Base-by-base conservation (phyloP, 2,888 invertebrate species). In the Dendrolimus houi region DNA sequence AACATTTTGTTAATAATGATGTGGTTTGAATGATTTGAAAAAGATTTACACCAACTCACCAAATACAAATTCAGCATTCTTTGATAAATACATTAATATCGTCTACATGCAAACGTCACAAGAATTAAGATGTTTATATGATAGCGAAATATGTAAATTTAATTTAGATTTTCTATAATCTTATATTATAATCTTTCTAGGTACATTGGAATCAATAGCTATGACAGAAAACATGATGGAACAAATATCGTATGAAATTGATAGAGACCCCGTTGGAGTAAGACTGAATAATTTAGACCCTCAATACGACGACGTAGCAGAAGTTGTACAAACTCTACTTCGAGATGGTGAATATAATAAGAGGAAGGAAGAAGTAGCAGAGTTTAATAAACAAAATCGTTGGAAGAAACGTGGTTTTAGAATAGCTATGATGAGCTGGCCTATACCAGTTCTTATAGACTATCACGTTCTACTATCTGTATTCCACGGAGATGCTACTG, bases 381-480 rank as follows among this genome's bases (percentile, higher is more conserved):
- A 81, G 8, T 95, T 93, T 69, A 96, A 96, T 69, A 83, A 83
- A 64, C 89, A 91, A 56, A 96, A 97, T 81, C 68, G 83, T 41
- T 97, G 97, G 97, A 95, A 93, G 68, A 97, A 97, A 75, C 92
- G 92, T 52, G 97, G 95, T 0, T 79, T 95, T 1, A 86, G 93
- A 12, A 71, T 96, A 8, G 88, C 94, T 9, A 92, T 95, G 3
- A 93, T 96, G 92, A 92, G 92, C 66, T 97, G 94, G 85, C 92
- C 92, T 0, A 82, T 94, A 1, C 67, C 79, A 0, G 76, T 90
- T 47, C 75, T 83, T 41, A 87, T 92, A 0, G 92, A 92, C 56
- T 93, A 83, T 60, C 87, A 92, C 56, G 92, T 93, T 0, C 85
- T 93, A 17, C 87, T 96, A 13, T 90, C 94, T 0, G 92, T 97